A percentile compares a stretch with the other conserved stretches of the same genome.
Evolutionary conservation across 2,888 invertebrate species (phyloP).

Genomic region (Patella depressa): DNA sequence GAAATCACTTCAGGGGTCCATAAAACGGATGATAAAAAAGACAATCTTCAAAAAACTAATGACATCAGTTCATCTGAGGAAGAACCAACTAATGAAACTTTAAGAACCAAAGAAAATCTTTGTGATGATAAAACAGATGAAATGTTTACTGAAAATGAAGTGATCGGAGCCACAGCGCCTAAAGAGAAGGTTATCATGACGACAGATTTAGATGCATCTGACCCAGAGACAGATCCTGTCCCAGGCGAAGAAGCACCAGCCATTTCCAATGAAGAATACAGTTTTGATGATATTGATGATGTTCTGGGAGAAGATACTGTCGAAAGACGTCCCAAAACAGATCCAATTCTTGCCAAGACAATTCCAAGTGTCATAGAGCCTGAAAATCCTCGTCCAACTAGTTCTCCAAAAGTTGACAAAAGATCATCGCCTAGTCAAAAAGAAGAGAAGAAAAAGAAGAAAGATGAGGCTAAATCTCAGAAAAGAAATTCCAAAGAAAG

Average conservation of each 20-base stretch:
- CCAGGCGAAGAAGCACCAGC: not conserved
- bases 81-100: constrained; percentile 21
- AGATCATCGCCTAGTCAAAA: not conserved
- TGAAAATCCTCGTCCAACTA: not conserved
- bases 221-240: not conserved
- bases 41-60: not conserved
- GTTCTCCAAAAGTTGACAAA: constrained; percentile 1
- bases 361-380: not conserved
- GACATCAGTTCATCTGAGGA: not conserved
- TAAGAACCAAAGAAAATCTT: constrained; percentile 32
- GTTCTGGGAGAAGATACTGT: constrained; percentile 4
- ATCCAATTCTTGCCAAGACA: not conserved
- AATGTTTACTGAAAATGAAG: not conserved
- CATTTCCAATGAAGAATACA: constrained; percentile 10
- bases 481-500: too few species aligned
- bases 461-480: not conserved
- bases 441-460: not conserved
- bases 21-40: not conserved
- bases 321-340: not conserved
- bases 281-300: constrained; percentile 28
- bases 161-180: not conserved
- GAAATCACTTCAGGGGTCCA: not conserved
- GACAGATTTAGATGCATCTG: not conserved
- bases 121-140: constrained; percentile 18
- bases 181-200: not conserved